A percentile compares a stretch with the other conserved stretches of the same genome.
phyloP scores from a whole-genome alignment of 2,888 invertebrate genomes.

The Eueremaeus valkanovi region DNA sequence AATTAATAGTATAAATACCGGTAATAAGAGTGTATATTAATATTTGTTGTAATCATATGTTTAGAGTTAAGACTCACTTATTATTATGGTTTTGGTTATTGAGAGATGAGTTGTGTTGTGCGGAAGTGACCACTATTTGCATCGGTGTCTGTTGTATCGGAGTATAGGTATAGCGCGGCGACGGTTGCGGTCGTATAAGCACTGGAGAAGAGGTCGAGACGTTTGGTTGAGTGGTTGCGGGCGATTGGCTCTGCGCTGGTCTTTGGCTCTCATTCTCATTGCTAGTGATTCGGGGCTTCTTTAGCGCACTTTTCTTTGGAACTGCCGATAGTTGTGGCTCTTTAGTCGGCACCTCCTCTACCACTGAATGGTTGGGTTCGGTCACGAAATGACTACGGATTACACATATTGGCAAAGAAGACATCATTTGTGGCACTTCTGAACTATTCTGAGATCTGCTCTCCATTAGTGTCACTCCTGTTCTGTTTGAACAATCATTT shows the following conservation, averaged over 20 bases:
- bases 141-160: slow-evolving; percentile 11
- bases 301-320: slow-evolving; percentile 85
- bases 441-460: neutral
- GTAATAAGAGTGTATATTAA: too few relatives aligned
- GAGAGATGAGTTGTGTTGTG: neutral
- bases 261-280: slow-evolving; percentile 7
- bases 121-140: slow-evolving; percentile 19
- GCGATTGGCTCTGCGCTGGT: neutral
- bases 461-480: slow-evolving; percentile 10
- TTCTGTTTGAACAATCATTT: neutral
- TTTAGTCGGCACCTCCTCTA: slow-evolving; percentile 76
- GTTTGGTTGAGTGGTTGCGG: neutral
- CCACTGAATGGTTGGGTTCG: slow-evolving; percentile 1
- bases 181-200: neutral
- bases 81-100: neutral
- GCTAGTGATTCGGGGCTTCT: slow-evolving; percentile 56
- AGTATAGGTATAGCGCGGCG: neutral
- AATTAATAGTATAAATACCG: too few relatives aligned
- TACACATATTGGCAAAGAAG: slow-evolving; percentile 16
- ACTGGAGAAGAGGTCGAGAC: neutral
- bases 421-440: slow-evolving; percentile 11
- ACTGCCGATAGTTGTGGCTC: slow-evolving; percentile 86
- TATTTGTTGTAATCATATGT: too few relatives aligned
- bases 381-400: neutral
- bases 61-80: neutral